These are phyloP conservation scores for Meta bourneti DNA, from an alignment of 2,888 invertebrate species.

Conservation along the genomic window DNA sequence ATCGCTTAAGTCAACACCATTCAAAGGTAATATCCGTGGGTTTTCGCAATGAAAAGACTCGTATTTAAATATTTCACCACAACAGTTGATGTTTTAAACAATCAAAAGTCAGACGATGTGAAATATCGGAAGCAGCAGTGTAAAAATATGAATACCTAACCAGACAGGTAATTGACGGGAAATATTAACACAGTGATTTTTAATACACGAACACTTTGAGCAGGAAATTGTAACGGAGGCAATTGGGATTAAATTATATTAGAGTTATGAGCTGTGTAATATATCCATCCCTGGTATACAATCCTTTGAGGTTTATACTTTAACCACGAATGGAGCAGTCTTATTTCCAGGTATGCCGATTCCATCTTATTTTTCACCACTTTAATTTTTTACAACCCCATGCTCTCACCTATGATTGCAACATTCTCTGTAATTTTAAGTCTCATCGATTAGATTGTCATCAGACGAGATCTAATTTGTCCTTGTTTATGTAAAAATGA, in stretches of 20 bases:
- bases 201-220: background rate
- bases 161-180: background rate
- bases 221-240: background rate
- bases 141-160: background rate
- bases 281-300: background rate
- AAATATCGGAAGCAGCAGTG: background rate
- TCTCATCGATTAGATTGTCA: too few species aligned
- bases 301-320: background rate
- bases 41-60: conserved; percentile 6
- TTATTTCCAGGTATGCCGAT: background rate
- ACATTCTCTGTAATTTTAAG: too few species aligned
- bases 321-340: background rate
- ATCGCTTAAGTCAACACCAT: background rate
- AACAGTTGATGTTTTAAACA: conserved; percentile 15
- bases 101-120: conserved; percentile 4
- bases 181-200: background rate
- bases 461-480: too few species aligned
- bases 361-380: background rate
- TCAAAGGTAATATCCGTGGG: background rate
- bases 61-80: background rate
- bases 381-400: too few species aligned
- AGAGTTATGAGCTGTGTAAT: background rate
- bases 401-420: too few species aligned
- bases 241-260: background rate
- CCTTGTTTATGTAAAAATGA: too few species aligned